These are phyloP conservation scores for Sphaerophoria taeniata DNA, from an alignment of 2,888 invertebrate species.

Conservation along the genomic window DNA sequence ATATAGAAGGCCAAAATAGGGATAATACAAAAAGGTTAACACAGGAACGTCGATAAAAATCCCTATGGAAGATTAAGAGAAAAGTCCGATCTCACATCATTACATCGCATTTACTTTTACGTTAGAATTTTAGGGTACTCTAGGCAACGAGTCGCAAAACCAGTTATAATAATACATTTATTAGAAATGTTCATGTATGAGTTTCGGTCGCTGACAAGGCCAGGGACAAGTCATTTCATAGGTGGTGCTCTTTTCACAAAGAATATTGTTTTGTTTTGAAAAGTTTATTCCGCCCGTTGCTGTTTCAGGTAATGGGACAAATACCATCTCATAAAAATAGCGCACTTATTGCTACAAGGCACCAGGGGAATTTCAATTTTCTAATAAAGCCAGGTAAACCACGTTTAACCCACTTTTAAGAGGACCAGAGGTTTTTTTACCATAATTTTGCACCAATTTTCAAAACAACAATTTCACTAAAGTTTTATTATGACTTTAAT, in stretches of 20 bases:
- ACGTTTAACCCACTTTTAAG: background rate
- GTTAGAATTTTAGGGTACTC: constrained; percentile 45
- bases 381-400: background rate
- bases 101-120: constrained; percentile 54
- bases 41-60: constrained; percentile 56
- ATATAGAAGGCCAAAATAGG: background rate
- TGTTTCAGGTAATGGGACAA: background rate
- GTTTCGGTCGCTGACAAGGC: background rate
- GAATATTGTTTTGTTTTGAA: constrained; percentile 41
- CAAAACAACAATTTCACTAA: background rate
- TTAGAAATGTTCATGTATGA: background rate
- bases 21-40: constrained; percentile 61
- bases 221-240: too few species aligned
- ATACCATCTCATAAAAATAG: background rate
- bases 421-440: background rate
- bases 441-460: background rate
- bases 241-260: constrained; percentile 1
- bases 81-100: constrained; percentile 65
- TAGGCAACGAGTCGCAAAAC: background rate
- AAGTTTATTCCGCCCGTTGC: background rate
- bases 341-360: background rate
- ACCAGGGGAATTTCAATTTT: background rate
- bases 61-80: constrained; percentile 59
- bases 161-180: background rate
- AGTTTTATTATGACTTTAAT: too few species aligned